phyloP scores from a whole-genome alignment of 2,113 vertebrate genomes.

The Python bivittatus region DNA sequence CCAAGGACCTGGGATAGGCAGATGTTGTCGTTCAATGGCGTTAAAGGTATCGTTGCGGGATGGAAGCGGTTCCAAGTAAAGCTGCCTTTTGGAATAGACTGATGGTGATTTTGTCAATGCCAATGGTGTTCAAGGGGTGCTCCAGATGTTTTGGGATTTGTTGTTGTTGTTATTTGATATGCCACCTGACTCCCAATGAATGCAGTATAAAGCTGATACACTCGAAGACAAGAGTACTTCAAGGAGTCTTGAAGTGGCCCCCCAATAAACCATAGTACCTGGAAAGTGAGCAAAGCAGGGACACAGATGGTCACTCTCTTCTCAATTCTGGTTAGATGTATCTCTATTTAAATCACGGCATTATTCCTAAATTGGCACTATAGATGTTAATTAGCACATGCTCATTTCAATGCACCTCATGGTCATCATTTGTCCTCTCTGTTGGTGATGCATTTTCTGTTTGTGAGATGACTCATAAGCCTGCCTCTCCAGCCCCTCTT shows the following conservation, averaged over 20 bases:
- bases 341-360: neutral
- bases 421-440: neutral
- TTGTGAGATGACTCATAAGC: neutral
- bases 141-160: too few species aligned
- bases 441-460: neutral
- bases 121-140: too few species aligned
- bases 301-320: neutral
- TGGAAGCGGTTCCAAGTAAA: too few species aligned
- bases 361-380: neutral
- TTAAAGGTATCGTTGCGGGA: too few species aligned
- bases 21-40: too few species aligned
- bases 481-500: neutral
- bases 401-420: neutral
- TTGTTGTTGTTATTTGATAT: neutral
- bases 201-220: neutral
- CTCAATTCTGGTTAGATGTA: neutral
- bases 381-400: neutral
- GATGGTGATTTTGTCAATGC: too few species aligned
- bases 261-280: neutral
- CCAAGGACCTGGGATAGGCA: too few species aligned
- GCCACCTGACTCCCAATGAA: neutral
- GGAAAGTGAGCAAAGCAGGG: neutral
- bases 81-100: too few species aligned
- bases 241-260: neutral
- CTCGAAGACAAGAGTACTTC: neutral